These are phyloP conservation scores for Aphelenchoides avenae DNA, from an alignment of 1,140 invertebrate genomes.

Conservation along the genomic window DNA sequence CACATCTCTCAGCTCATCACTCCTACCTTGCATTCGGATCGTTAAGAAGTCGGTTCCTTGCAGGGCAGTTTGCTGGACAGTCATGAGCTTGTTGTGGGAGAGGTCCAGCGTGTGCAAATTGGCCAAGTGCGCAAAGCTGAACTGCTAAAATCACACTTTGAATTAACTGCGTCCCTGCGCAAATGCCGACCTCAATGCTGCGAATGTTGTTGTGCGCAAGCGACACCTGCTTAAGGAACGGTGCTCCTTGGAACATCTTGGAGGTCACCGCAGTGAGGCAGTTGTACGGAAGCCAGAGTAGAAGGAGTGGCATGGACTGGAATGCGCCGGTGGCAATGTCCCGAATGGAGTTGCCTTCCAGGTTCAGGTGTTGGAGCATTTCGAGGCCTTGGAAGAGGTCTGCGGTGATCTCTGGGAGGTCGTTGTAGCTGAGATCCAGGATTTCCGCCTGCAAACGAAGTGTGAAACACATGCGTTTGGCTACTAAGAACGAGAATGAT, in stretches of 20 bases:
- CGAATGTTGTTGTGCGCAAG: slow-evolving; percentile 57
- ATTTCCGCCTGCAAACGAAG: slow-evolving; percentile 47
- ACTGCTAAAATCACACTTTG: slow-evolving; percentile 34
- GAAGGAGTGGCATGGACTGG: slow-evolving; percentile 49
- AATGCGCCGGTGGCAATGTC: slow-evolving; percentile 56
- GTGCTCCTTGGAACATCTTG: slow-evolving; percentile 55
- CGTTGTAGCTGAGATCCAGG: slow-evolving; percentile 57
- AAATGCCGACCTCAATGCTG: slow-evolving; percentile 30
- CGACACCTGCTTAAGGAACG: slow-evolving; percentile 56
- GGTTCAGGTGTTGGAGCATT: slow-evolving; percentile 54
- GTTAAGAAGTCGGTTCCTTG: slow-evolving; percentile 54
- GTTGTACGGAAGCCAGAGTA: slow-evolving; percentile 58
- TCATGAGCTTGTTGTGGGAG: slow-evolving; percentile 53
- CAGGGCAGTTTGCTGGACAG: slow-evolving; percentile 43
- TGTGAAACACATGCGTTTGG: too few species aligned
- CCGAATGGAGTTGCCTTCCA: slow-evolving; percentile 54
- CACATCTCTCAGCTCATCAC: slow-evolving; percentile 1
- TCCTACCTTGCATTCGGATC: slow-evolving; percentile 51
- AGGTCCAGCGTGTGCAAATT: slow-evolving; percentile 57
- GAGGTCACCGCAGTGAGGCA: slow-evolving; percentile 46
- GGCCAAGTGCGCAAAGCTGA: slow-evolving; percentile 54
- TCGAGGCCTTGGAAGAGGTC: slow-evolving; percentile 52
- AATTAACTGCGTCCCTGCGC: slow-evolving; percentile 6
- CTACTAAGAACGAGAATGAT: neutral
- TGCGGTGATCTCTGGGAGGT: slow-evolving; percentile 44